Evolutionary conservation across 2,797 vertebrate genomes (phyloP), one percentile per base, ranked within the genome.

Genomic region (Gallinago solitaria): DNA sequence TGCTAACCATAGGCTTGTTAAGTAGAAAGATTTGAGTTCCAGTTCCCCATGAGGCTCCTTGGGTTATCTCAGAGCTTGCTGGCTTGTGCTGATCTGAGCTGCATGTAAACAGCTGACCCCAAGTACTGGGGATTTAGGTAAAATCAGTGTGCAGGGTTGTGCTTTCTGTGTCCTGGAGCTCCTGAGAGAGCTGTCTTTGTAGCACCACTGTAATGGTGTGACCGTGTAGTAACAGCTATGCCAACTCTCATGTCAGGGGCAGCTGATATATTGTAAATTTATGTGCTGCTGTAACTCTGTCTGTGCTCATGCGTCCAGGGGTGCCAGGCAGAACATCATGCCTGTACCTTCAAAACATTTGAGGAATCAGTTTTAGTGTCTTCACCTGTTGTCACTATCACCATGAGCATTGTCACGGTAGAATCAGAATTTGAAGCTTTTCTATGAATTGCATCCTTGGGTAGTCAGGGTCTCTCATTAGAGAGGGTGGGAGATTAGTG

Each of bases 181-280:
- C 11, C 1, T 60, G 35, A 57, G 33, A 56, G 61, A 91, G 23
- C 76, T 71, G 16, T 19, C 50, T 90, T 68, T 73, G 63, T 83
- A 73, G 50, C 59, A 50, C 24, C 3, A 2, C 13, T 73, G 67
- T 15, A 11, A 32, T 47, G 67, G 60, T 93, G 75, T 91, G 90
- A 85, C 30, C 13, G 35, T 81, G 20, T 90, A 87, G 89, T 76
- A 96, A 73, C 91, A 92, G 83, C 74, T 89, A 53, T 61, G 30
- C 74, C 75, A 79, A 68, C 80, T 90, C 57, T 88, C 35, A 7
- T n/a, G 54, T 81, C 50, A 73, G 33, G 69, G 95, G 70, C 89
- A 93, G 86, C 88, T 81, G 83, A 71, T 68, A 11, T 0, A 0
- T 24, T 81, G 61, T 87, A 59, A 93, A 95, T 86, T 71, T 84